These are phyloP conservation scores for Xanthia icteritia DNA, from an alignment of 2,888 invertebrate species.

Conservation along the genomic window DNA sequence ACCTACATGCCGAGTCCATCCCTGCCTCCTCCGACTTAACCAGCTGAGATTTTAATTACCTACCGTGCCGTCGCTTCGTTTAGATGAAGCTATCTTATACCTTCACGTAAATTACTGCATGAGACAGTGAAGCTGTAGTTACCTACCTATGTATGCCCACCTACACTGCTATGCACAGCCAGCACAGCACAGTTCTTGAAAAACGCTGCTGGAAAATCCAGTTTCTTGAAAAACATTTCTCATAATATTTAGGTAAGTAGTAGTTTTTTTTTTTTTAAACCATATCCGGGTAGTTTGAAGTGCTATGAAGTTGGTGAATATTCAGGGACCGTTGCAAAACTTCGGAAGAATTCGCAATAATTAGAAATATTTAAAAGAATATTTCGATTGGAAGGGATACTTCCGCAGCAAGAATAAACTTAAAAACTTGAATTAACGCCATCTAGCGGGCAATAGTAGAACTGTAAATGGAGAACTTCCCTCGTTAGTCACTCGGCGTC, in stretches of 20 bases:
- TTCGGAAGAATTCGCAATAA: too few relatives aligned
- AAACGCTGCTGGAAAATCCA: not conserved
- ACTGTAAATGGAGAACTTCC: too few relatives aligned
- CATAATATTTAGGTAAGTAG: not conserved
- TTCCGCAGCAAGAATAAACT: too few relatives aligned
- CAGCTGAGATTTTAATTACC: constrained; percentile 66
- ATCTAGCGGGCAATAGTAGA: too few relatives aligned
- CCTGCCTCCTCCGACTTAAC: constrained; percentile 54
- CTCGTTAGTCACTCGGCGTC: too few relatives aligned
- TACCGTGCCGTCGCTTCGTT: constrained; percentile 55
- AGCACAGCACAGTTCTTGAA: not conserved
- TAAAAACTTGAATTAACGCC: too few relatives aligned
- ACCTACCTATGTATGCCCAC: not conserved
- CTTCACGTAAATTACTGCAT: constrained; percentile 38
- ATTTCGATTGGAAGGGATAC: too few relatives aligned
- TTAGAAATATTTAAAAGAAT: too few relatives aligned
- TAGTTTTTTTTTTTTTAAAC: too few relatives aligned
- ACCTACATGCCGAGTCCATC: constrained; percentile 36
- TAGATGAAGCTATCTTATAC: constrained; percentile 56
- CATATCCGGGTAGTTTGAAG: too few relatives aligned
- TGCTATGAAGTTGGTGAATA: too few relatives aligned
- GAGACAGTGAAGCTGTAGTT: constrained; percentile 1
- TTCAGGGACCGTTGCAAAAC: too few relatives aligned
- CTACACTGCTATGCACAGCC: not conserved
- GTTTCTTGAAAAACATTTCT: not conserved